phyloP scores from a whole-genome alignment of 2,797 vertebrate genomes.

The Gymnothorax reevesii region DNA sequence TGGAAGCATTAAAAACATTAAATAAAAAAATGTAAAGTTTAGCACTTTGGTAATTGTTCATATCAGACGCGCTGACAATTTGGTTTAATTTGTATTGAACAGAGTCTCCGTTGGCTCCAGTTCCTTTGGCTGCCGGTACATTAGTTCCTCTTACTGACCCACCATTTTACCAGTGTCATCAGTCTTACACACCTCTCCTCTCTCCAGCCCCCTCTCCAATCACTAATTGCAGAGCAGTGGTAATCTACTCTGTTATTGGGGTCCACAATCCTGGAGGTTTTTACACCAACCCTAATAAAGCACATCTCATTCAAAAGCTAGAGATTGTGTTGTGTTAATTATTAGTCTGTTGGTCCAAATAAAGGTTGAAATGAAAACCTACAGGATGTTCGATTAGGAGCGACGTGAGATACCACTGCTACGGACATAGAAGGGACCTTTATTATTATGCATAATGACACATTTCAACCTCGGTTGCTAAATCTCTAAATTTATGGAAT shows the following conservation, averaged over 20 bases:
- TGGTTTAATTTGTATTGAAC: background rate
- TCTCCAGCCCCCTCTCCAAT: background rate
- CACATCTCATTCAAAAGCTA: too few relatives aligned
- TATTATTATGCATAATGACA: too few relatives aligned
- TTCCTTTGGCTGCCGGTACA: background rate
- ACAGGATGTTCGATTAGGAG: too few relatives aligned
- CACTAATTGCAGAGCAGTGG: background rate
- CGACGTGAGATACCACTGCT: too few relatives aligned
- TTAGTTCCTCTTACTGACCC: background rate
- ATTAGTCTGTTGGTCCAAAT: too few relatives aligned
- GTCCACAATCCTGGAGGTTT: too few relatives aligned
- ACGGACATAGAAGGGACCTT: too few relatives aligned
- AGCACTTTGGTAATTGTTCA: background rate
- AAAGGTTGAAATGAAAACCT: too few relatives aligned
- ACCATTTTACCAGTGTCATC: background rate
- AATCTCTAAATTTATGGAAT: background rate
- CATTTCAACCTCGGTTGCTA: background rate
- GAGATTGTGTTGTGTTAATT: too few relatives aligned
- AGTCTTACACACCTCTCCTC: background rate
- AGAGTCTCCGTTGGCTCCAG: background rate
- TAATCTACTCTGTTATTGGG: too few relatives aligned
- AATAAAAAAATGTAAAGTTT: background rate
- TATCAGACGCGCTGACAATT: background rate
- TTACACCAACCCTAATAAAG: too few relatives aligned
- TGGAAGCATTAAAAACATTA: background rate